Conservation (phyloP, 2,797 vertebrate species). For the Scolopax bukidnonensis region DNA sequence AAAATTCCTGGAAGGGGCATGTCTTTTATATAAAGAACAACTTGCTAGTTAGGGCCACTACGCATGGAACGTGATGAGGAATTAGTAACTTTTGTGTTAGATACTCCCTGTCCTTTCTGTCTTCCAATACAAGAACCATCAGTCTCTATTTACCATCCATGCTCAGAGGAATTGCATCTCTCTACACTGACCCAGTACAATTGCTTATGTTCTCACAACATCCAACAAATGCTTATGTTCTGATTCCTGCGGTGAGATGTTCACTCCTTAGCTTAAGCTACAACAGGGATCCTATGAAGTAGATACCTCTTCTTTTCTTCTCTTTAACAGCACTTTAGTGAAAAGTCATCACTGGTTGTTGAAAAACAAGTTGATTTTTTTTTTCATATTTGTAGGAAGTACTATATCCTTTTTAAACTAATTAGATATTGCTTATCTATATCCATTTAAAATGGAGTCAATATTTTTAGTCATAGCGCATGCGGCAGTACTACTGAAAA, state of each 20-base stretch:
- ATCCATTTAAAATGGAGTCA: not conserved
- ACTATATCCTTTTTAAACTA: not conserved
- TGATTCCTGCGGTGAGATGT: not conserved
- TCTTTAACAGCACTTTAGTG: not conserved
- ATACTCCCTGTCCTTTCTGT: not conserved
- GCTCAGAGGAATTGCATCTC: not conserved
- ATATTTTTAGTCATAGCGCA: rapidly evolving
- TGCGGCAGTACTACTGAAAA: not conserved
- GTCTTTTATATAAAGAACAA: not conserved
- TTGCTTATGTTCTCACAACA: not conserved
- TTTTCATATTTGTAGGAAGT: not conserved
- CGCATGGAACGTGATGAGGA: not conserved
- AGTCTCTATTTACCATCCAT: not conserved
- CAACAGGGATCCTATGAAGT: not conserved
- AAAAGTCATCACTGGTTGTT: not conserved
- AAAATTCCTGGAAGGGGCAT: not conserved
- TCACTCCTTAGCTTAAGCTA: not conserved
- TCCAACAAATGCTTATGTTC: not conserved
- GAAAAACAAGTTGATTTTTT: not conserved
- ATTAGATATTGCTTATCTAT: not conserved
- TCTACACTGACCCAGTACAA: not conserved
- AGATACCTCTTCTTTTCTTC: not conserved
- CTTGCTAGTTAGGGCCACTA: not conserved
- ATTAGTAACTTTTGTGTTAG: not conserved
- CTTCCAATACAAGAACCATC: not conserved